Evolutionary conservation across 1,140 invertebrate species (phyloP).

Genomic region (Hylyphantes graminicola): DNA sequence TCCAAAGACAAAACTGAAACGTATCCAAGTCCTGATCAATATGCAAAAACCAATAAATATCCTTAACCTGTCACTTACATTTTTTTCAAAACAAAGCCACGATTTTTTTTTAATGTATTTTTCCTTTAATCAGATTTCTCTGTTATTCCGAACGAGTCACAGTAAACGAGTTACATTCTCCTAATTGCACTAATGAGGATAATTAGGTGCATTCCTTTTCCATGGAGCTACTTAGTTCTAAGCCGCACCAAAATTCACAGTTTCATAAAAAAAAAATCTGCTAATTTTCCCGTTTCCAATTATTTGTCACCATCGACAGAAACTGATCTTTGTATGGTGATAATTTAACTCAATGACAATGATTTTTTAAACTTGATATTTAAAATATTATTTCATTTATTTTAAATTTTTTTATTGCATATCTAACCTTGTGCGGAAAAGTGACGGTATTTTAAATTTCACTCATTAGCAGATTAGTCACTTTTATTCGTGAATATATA

Average conservation of each 20-base stretch:
- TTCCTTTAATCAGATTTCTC: conserved; percentile 36
- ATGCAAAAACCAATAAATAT: background rate
- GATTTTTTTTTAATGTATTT: conserved; percentile 32
- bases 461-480: too few relatives aligned
- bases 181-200: conserved; percentile 46
- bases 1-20: too few relatives aligned
- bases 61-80: conserved; percentile 15
- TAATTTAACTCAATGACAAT: conserved; percentile 43
- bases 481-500: too few relatives aligned
- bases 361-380: background rate
- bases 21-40: too few relatives aligned
- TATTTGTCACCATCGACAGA: background rate
- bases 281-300: conserved; percentile 23
- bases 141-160: conserved; percentile 24
- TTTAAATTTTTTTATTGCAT: too few relatives aligned
- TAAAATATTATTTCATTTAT: too few relatives aligned
- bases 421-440: too few relatives aligned
- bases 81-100: background rate
- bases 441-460: too few relatives aligned
- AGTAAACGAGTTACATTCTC: conserved; percentile 32
- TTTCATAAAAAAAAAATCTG: background rate
- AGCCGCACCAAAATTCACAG: background rate
- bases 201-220: conserved; percentile 46
- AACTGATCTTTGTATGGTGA: conserved; percentile 33
- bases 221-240: conserved; percentile 1